Evolutionary conservation across 2,797 vertebrate genomes (phyloP).

Genomic region (Rhinophrynus dorsalis): DNA sequence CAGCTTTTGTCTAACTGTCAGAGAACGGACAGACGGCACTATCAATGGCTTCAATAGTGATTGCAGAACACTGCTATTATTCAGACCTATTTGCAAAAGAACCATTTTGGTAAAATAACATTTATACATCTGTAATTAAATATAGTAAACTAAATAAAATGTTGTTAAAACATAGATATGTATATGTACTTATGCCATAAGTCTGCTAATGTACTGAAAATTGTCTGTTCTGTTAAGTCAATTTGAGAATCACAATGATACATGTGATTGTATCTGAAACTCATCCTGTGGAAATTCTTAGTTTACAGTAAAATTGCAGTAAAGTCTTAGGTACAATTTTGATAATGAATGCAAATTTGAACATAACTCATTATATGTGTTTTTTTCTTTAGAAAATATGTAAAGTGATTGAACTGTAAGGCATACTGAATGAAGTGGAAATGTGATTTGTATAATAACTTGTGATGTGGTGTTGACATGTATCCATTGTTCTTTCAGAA

Average conservation of each 20-base stretch:
- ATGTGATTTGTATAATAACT: not conserved
- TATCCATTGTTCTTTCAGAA: not conserved
- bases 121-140: not conserved
- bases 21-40: conserved; percentile 74
- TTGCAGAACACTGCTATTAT: conserved; percentile 63
- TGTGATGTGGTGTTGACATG: not conserved
- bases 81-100: conserved; percentile 64
- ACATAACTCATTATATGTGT: too few species aligned
- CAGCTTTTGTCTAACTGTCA: conserved; percentile 78
- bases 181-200: too few species aligned
- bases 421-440: not conserved
- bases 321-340: not conserved
- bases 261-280: too few species aligned
- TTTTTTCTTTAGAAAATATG: too few species aligned
- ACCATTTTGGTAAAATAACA: conserved; percentile 36
- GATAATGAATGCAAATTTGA: not conserved
- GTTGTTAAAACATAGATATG: too few species aligned
- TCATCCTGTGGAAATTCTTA: too few species aligned
- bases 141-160: too few species aligned
- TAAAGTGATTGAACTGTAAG: not conserved
- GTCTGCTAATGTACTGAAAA: too few species aligned
- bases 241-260: too few species aligned
- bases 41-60: conserved; percentile 74
- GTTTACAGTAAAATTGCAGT: not conserved
- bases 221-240: too few species aligned